These are phyloP conservation scores for Ophion ventricosus DNA, from an alignment of 2,888 invertebrate species.

Conservation along the genomic window DNA sequence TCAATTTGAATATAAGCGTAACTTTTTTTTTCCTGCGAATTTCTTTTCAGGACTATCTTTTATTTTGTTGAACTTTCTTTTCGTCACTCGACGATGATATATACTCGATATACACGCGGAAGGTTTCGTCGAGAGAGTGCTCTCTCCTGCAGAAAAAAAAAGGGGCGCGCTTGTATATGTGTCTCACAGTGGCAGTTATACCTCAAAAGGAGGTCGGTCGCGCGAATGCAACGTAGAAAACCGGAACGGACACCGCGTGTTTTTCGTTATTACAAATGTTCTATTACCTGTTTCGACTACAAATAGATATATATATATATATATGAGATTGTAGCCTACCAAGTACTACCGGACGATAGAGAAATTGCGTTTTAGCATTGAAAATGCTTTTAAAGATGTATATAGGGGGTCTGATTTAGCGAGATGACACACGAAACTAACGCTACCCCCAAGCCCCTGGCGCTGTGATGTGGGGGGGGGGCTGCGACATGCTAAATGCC, in stretches of 20 bases:
- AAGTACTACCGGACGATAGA: too few relatives aligned
- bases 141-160: conserved; percentile 38
- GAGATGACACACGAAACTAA: too few relatives aligned
- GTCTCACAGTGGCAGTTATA: conserved; percentile 31
- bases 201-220: conserved; percentile 57
- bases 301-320: too few relatives aligned
- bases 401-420: too few relatives aligned
- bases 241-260: conserved; percentile 43
- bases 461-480: too few relatives aligned
- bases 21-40: not conserved
- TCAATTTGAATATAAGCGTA: not conserved
- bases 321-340: too few relatives aligned
- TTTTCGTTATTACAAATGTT: conserved; percentile 41
- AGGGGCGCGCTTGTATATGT: too few relatives aligned
- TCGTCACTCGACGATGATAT: not conserved
- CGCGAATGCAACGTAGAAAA: conserved; percentile 55
- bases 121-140: conserved; percentile 50
- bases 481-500: too few relatives aligned
- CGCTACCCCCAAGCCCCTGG: too few relatives aligned
- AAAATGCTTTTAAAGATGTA: too few relatives aligned
- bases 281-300: conserved; percentile 9
- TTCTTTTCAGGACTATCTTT: not conserved
- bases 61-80: not conserved
- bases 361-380: too few relatives aligned
- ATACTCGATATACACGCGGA: conserved; percentile 11